phyloP scores from a whole-genome alignment of 2,888 invertebrate species.

The Apamea epomidion region DNA sequence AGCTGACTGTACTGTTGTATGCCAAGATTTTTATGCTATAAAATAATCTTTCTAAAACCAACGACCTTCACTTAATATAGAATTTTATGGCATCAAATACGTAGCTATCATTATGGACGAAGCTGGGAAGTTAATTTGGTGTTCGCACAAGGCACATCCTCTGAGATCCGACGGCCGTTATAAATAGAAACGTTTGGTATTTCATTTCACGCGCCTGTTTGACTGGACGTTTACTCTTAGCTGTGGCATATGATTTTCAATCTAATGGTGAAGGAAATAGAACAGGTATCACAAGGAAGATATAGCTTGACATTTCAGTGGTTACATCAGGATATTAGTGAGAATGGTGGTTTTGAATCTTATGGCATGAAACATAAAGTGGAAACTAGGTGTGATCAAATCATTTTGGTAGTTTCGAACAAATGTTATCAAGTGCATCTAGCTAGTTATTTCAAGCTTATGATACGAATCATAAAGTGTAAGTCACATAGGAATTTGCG shows the following conservation, averaged over 20 bases:
- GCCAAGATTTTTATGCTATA: conserved; percentile 23
- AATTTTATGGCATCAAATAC: conserved; percentile 52
- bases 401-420: conserved; percentile 23
- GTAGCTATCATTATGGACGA: conserved; percentile 57
- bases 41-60: conserved; percentile 48
- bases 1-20: conserved; percentile 13
- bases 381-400: not conserved
- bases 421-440: conserved; percentile 26
- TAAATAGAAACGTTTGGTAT: conserved; percentile 75
- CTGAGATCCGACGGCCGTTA: conserved; percentile 70
- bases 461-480: conserved; percentile 18
- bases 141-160: conserved; percentile 69
- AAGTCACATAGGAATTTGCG: conserved; percentile 2
- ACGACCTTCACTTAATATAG: conserved; percentile 62
- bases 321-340: conserved; percentile 19
- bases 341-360: conserved; percentile 22
- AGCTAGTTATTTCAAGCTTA: conserved; percentile 21
- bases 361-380: conserved; percentile 13
- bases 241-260: conserved; percentile 36
- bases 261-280: conserved; percentile 30
- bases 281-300: conserved; percentile 11
- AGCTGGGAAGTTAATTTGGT: conserved; percentile 69
- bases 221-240: conserved; percentile 48
- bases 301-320: conserved; percentile 34
- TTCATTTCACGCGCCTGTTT: conserved; percentile 72